phyloP scores from a whole-genome alignment of 2,113 vertebrate species.

The Stegastes partitus region DNA sequence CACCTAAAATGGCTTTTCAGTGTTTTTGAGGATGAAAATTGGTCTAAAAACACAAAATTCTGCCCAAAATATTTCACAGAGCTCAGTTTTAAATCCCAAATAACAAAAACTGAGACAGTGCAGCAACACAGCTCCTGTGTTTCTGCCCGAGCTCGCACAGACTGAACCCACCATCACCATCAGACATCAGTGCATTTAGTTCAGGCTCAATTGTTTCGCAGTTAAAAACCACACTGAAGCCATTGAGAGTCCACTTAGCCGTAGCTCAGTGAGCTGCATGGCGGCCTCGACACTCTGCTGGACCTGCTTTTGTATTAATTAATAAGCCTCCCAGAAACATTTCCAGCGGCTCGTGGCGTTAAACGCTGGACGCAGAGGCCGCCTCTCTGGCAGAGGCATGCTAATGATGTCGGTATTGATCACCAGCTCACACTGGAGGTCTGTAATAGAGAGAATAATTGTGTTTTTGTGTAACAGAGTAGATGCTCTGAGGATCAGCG shows the following conservation, averaged over 20 bases:
- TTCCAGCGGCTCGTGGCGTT: constrained; percentile 35
- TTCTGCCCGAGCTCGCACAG: too few species aligned
- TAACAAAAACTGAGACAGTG: too few species aligned
- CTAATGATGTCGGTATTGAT: constrained; percentile 59
- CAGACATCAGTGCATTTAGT: constrained; percentile 15
- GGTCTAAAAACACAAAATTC: too few species aligned
- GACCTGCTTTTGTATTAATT: constrained; percentile 47
- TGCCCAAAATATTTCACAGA: too few species aligned
- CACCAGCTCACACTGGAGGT: constrained; percentile 16
- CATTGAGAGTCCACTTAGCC: constrained; percentile 37
- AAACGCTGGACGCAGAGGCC: constrained; percentile 43
- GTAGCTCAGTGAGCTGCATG: constrained; percentile 25
- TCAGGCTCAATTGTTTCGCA: constrained; percentile 12
- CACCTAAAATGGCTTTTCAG: too few species aligned
- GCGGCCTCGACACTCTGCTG: constrained; percentile 25
- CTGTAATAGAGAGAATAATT: constrained; percentile 17
- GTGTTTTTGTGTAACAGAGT: neutral
- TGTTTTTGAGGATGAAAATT: too few species aligned
- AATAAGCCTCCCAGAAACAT: constrained; percentile 23
- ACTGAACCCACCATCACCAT: neutral
- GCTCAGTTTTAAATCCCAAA: too few species aligned
- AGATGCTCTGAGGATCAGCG: neutral
- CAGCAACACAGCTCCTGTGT: too few species aligned
- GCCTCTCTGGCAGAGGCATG: constrained; percentile 24
- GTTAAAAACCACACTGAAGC: constrained; percentile 26